Conservation (phyloP, 2,888 invertebrate genomes). For the Drosophila mimetica region DNA sequence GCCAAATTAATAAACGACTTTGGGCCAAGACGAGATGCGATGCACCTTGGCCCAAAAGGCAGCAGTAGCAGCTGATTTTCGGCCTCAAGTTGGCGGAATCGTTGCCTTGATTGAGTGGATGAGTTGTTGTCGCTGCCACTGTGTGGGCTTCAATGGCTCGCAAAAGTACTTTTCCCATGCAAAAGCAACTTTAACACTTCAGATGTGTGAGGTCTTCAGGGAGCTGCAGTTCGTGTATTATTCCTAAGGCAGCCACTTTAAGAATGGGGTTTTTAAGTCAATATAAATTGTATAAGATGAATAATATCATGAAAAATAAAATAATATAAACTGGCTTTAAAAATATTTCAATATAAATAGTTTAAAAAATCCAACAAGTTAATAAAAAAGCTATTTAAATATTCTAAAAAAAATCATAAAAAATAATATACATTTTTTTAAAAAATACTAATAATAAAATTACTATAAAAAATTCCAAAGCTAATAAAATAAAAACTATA, state of each 20-base stretch:
- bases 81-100: constrained; percentile 63
- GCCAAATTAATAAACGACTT: constrained; percentile 75
- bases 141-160: constrained; percentile 3
- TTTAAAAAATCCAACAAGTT: not conserved
- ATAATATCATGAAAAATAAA: too few relatives aligned
- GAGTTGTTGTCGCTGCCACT: constrained; percentile 23
- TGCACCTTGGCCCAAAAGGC: constrained; percentile 14
- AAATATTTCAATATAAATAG: not conserved
- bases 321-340: too few relatives aligned
- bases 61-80: constrained; percentile 72
- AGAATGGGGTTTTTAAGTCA: too few relatives aligned
- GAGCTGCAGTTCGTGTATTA: too few relatives aligned
- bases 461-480: too few relatives aligned
- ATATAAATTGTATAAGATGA: too few relatives aligned
- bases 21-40: constrained; percentile 1
- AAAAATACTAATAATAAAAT: too few relatives aligned
- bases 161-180: constrained; percentile 32
- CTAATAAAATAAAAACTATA: too few relatives aligned
- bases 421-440: too few relatives aligned
- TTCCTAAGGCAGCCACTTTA: too few relatives aligned
- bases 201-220: constrained; percentile 24
- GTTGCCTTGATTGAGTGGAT: constrained; percentile 61
- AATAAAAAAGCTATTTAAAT: not conserved
- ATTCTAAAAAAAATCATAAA: too few relatives aligned
- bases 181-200: constrained; percentile 22